Evolutionary conservation across 1,140 invertebrate genomes (phyloP).

Genomic region (Caerostris darwini): DNA sequence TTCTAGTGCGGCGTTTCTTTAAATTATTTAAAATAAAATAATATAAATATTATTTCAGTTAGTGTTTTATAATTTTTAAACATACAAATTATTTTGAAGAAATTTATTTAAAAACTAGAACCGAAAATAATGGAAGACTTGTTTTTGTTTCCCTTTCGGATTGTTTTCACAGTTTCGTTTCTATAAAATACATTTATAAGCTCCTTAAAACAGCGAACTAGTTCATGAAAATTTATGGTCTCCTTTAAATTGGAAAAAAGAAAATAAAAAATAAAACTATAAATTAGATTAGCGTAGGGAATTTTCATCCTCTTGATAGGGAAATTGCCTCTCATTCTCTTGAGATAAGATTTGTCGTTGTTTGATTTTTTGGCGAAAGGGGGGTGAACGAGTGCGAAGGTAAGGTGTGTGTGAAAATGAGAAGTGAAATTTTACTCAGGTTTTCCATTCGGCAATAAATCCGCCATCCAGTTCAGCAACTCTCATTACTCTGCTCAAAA

Average conservation of each 20-base stretch:
- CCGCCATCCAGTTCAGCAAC: background rate
- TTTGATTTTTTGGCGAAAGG: background rate
- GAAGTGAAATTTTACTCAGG: constrained; percentile 51
- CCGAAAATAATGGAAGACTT: no score
- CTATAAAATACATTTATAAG: no score
- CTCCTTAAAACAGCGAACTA: background rate
- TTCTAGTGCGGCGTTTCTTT: no score
- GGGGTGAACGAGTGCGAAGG: constrained; percentile 21
- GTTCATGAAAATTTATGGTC: background rate
- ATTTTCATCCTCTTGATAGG: background rate
- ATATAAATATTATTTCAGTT: no score
- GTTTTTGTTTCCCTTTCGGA: no score
- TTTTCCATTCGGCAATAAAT: constrained; percentile 49
- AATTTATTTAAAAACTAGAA: no score
- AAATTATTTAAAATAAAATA: no score
- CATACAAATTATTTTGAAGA: no score
- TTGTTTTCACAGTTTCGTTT: no score
- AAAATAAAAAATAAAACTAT: background rate
- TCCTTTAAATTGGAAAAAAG: background rate
- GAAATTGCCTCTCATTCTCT: background rate
- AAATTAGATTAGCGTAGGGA: background rate
- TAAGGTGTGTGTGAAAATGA: constrained; percentile 56
- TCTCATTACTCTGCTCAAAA: constrained; percentile 10
- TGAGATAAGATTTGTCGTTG: background rate
- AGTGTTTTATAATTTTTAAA: no score